Base-by-base conservation (phyloP, 2,113 vertebrate genomes). In the Sylvietta virens region DNA sequence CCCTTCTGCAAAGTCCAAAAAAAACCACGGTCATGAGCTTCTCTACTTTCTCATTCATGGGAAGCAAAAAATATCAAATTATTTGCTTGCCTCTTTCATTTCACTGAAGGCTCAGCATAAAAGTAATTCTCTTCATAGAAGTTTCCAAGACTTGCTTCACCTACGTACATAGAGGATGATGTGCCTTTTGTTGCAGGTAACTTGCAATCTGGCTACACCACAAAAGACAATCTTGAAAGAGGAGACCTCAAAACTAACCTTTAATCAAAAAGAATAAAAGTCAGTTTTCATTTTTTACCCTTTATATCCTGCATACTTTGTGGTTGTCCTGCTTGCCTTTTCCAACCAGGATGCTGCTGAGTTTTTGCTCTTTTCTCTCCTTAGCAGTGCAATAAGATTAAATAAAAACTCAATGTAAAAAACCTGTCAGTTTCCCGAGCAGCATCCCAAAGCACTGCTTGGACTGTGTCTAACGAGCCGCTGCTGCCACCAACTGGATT, bases 401-500 rank as follows among this genome's bases (percentile, higher is more conserved):
- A 92, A 45, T 30, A 51, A 81, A 86, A 94, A 24, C 35, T 88
- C 56, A 60, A 17, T 10, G 22, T 4, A 42, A 62, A 74, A 35
- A 83, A 73, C 12, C 35, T 15, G 15, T 30, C 47, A 3, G 22
- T 37, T 91, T 81, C 28, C 62, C 5, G 14, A 67, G 78, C 10
- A 81, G 40, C 39, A 33, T 20, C 40, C 53, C 14, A 21, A 74
- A 76, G 27, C 1, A 21, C 9, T 3, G 1, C 5, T 31, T 1
- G 7, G 72, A 45, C 27, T 20, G 23, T 3, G 9, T 53, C 47
- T 33, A 28, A 9, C 0, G 2, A 91, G n/a, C 21, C 3, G 4
- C 6, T 94, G 71, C 92, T 93, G 95, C 95, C 94, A 88, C 53
- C 94, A 93, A 19, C 65, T 50, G 93, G 67, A 45, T 23, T 80